Evolutionary conservation across 2,888 invertebrate species (phyloP), one percentile per base, ranked within the genome.

Genomic region (Orthonevra nobilis): DNA sequence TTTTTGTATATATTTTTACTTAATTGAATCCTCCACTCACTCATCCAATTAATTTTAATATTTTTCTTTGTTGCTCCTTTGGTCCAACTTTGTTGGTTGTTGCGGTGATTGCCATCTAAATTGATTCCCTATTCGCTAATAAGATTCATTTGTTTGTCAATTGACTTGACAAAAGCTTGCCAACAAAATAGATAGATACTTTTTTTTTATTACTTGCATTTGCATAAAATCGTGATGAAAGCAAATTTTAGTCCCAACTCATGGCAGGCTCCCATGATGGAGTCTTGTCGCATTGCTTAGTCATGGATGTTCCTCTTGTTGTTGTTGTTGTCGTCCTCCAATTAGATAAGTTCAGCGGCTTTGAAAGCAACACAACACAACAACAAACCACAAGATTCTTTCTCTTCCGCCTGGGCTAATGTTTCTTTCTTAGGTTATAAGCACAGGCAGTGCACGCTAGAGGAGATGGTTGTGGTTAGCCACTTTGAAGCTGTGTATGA

Each of bases 121-220:
- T 73, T 73, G 73, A 61, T 61, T 68, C 66, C 56, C 46, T 23
- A 56, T 79, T n/a, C n/a, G 73, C 61, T 56, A 79, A 73, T 73
- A 79, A 79, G 66, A 72, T 73, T 73, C 56, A 79, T 73, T 73
- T 79, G 73, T 73, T 79, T 79, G 72, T 68, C 79, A 73, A 79
- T 73, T 73, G 68, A 48, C 30, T 26, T 68, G 54, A 60, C 72
- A 66, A 61, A 64, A 64, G 32, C 23, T 42, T 36, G 34, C 28
- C 48, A 42, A 28, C 2, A 26, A 56, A 7, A 14, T 44, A n/a
- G n/a, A 2, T n/a, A 26, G 2, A 34, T 46, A 19, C 42, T 23
- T 46, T 40, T 34, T 32, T 32, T n/a, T 17, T 15, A 10, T 15
- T n/a, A n/a, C n/a, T n/a, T n/a, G n/a, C 12, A 50, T 69, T 69